phyloP scores from a whole-genome alignment of 2,888 invertebrate species.

The Phyto melanocephala region DNA sequence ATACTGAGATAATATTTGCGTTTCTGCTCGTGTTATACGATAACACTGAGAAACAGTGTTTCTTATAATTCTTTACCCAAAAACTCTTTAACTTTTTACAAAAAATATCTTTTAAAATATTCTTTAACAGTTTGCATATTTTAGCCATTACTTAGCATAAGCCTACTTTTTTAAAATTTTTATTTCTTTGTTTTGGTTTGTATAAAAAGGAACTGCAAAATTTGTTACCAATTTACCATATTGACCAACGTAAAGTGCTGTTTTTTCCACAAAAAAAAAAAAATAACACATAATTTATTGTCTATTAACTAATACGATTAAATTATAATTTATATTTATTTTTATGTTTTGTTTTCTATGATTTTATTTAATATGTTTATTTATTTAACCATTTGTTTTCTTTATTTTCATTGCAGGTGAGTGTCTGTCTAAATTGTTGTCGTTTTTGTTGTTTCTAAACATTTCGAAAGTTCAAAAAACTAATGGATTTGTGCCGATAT shows the following conservation, averaged over 20 bases:
- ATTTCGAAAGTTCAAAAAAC: constrained; percentile 47
- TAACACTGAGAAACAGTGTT: neutral
- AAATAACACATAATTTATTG: constrained; percentile 38
- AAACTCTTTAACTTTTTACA: neutral
- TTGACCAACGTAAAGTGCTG: neutral
- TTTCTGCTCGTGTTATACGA: too few relatives aligned
- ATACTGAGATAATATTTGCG: too few relatives aligned
- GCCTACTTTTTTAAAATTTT: neutral
- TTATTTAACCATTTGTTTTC: constrained; percentile 41
- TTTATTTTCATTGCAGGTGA: constrained; percentile 63
- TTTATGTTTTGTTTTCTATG: constrained; percentile 39
- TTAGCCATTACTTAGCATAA: constrained; percentile 20
- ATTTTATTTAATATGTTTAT: constrained; percentile 55
- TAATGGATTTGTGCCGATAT: constrained; percentile 32
- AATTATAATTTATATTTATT: constrained; percentile 51
- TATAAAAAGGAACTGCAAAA: neutral
- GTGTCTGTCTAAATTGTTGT: constrained; percentile 52
- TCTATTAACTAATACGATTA: constrained; percentile 49
- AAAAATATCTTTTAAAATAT: neutral
- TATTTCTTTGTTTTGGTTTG: neutral
- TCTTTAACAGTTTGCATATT: constrained; percentile 7
- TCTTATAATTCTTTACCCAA: too few relatives aligned
- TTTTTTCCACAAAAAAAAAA: neutral
- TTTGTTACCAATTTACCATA: neutral
- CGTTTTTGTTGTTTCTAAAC: constrained; percentile 15